Base-by-base conservation (phyloP, 2,113 vertebrate species). In the Urocolius indicus region DNA sequence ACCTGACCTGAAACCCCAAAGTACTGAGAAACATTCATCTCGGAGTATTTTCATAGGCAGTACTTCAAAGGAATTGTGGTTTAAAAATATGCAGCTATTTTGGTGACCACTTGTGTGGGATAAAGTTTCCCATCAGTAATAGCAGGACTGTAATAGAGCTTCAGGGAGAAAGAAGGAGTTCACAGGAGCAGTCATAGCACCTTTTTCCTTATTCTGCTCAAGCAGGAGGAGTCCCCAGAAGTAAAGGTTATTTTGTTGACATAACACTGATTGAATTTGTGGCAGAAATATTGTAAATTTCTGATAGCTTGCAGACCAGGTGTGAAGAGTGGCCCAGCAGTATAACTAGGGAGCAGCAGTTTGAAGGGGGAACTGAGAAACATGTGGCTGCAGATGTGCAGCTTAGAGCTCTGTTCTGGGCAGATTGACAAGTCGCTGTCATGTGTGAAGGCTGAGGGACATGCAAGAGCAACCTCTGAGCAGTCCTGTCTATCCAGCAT, bases 31-130 rank as follows among this genome's bases (percentile, higher is more conserved):
- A 96, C 69, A 75, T 95, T 94, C 41, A 49, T 97, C 96, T 86
- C 14, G 1, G 45, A 49, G 87, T 96, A 90, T 97, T 98, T 98
- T 98, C 94, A 93, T 96, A 97, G 98, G 98, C 98, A 97, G 46
- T 82, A 94, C 97, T 97, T 98, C 98, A 98, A 97, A 98, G 97
- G 81, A 94, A 84, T 94, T 92, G 91, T 7, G 94, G 96, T 94
- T 97, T 97, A 97, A 97, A 98, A 98, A 97, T 95, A 96, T 97
- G 96, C 96, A 89, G 94, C 98, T 98, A 97, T 98, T 98, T 97
- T 97, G 96, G 97, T 97, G 97, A 96, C 97, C 87, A 97, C 97
- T 98, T 98, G 97, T 98, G 97, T 97, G 98, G 97, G 96, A 97
- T 97, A 95, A 97, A 97, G 91, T 98, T 98, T 98, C 98, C 93